These are phyloP conservation scores for Gila orcuttii DNA, from an alignment of 2,113 vertebrate species.

Conservation along the genomic window DNA sequence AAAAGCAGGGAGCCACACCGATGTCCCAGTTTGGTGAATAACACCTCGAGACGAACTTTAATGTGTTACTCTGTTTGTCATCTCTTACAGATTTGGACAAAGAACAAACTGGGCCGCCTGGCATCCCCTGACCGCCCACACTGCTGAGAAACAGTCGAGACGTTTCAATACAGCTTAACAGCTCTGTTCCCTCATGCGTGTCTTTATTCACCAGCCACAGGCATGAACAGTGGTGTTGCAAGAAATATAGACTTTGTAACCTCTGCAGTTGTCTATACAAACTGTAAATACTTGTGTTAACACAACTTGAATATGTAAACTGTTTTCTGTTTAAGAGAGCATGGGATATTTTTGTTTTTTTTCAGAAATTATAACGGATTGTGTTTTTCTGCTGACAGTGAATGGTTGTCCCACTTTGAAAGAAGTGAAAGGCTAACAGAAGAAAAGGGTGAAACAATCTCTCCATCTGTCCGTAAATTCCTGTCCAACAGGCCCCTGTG, in stretches of 20 bases:
- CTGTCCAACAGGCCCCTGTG: slow-evolving; percentile 37
- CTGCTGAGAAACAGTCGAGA: background rate
- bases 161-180: background rate
- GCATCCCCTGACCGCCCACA: slow-evolving; percentile 11
- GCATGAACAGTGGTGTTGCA: background rate
- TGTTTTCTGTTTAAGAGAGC: background rate
- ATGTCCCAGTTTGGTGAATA: slow-evolving; percentile 21
- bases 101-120: background rate
- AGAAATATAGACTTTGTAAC: background rate
- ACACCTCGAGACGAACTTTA: background rate
- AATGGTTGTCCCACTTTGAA: slow-evolving; percentile 6
- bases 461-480: slow-evolving; percentile 45
- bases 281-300: background rate
- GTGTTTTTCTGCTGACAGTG: slow-evolving; percentile 30
- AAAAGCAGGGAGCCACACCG: background rate
- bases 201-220: background rate
- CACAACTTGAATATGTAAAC: background rate
- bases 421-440: slow-evolving; percentile 23
- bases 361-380: background rate
- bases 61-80: background rate
- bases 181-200: background rate
- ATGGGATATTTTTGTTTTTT: background rate
- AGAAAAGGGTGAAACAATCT: slow-evolving; percentile 24
- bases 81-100: background rate
- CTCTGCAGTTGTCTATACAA: background rate